Base-by-base conservation (phyloP, 1,140 invertebrate genomes). In the Caenorhabditis briggsae region DNA sequence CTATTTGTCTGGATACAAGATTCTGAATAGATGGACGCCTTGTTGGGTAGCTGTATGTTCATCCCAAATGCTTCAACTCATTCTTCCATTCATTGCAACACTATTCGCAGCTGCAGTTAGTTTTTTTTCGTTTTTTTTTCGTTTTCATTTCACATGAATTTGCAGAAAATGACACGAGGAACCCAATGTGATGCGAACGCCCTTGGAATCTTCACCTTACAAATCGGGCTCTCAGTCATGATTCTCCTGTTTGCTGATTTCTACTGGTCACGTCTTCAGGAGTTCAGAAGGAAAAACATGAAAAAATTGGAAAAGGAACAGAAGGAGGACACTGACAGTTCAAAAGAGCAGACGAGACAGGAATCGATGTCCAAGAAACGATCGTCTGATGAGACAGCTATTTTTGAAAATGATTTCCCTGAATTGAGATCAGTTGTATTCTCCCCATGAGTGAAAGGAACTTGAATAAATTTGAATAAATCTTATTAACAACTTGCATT, bases 371-470 rank as follows among this genome's bases (percentile, higher is more conserved):
- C 18, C 7, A n/a, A n/a, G 46, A 46, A 74, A 41, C 23, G 33
- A 18, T 43, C 41, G 12, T 74, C 65, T 9, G 65, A 74, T 46
- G 65, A 74, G 11, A 74, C 65, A 11, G 65, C 46, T 1, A 16
- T 74, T 8, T 74, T 74, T 74, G 65, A 74, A 43, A 74, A 74
- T 2, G 65, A 74, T 18, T 74, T 74, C n/a, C 65, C 65, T 46
- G 65, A 74, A 74, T 46, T 74, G 65, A 74, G 65, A 74, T 74
- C 65, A n/a, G 65, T 74, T 23, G n/a, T 74, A 6, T 74, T 74
- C 23, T 74, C 65, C 18, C 65, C 65, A 7, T 48, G 25, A 64
- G 50, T 18, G 5, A 5, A 2, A 33, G 33, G 33, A 33, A 33
- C 33, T 33, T 33, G 33, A 33, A 33, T 33, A 33, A 33, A 33